Conservation (phyloP, 2,113 vertebrate species). For the Alectura lathami region DNA sequence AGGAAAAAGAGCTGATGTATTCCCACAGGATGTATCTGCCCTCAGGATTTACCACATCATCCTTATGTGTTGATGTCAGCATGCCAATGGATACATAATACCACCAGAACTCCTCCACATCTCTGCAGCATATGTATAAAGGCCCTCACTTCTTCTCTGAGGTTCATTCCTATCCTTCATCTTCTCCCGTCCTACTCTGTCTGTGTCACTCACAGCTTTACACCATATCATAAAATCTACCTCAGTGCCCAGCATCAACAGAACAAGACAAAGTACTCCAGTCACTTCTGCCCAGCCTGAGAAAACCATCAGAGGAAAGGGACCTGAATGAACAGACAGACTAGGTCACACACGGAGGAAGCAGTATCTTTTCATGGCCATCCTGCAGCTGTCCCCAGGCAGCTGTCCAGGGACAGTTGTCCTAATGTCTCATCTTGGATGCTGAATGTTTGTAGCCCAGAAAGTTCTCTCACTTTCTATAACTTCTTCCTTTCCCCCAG, state of each 20-base stretch:
- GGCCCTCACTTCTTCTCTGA: background rate
- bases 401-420: background rate
- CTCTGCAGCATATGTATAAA: background rate
- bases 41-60: background rate
- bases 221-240: background rate
- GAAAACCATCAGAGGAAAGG: background rate
- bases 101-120: background rate
- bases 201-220: background rate
- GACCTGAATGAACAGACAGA: background rate
- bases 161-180: background rate
- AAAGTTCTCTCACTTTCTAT: background rate
- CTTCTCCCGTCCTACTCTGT: background rate
- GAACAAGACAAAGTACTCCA: background rate
- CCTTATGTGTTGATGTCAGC: background rate
- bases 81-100: background rate
- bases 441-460: background rate
- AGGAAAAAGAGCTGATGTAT: background rate
- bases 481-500: background rate
- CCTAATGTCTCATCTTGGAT: background rate
- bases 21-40: background rate
- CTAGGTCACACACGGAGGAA: background rate
- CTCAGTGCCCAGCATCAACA: background rate
- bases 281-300: background rate
- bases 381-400: conserved; percentile 14
- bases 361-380: background rate